A percentile compares a stretch with the other conserved stretches of the same genome.
These are phyloP conservation scores for Lordiphosa andalusiaca DNA, from an alignment of 2,888 invertebrate genomes.

Conservation along the genomic window DNA sequence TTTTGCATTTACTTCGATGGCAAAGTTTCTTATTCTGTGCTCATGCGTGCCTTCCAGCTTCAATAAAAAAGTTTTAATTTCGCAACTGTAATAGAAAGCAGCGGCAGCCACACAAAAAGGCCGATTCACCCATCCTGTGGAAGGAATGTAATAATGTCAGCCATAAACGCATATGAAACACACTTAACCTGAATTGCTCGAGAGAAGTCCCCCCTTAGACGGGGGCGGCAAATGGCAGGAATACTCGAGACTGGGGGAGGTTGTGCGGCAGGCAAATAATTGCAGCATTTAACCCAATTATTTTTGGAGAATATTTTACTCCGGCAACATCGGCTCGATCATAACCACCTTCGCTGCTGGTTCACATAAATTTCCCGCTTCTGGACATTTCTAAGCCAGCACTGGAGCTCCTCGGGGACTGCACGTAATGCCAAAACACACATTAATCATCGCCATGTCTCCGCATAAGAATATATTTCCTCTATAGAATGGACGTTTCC, in stretches of 20 bases:
- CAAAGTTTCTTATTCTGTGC: constrained; percentile 34
- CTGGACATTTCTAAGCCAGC: constrained; percentile 15
- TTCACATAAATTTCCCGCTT: constrained; percentile 8
- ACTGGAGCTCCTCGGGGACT: constrained; percentile 15
- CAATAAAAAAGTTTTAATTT: constrained; percentile 49
- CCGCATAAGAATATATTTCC: constrained; percentile 77
- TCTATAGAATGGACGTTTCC: constrained; percentile 77
- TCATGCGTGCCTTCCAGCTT: constrained; percentile 47
- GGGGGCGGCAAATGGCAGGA: constrained; percentile 38
- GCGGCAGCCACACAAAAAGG: constrained; percentile 7
- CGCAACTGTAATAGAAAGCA: constrained; percentile 35
- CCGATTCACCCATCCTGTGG: constrained; percentile 12
- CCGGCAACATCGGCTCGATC: too few relatives aligned
- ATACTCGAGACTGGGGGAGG: constrained; percentile 47
- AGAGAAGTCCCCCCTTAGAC: constrained; percentile 6
- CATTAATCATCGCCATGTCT: constrained; percentile 75
- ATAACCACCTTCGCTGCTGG: too few relatives aligned
- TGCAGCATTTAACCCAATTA: constrained; percentile 67
- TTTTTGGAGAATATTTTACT: constrained; percentile 17
- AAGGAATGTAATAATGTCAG: constrained; percentile 58
- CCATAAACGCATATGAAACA: constrained; percentile 60
- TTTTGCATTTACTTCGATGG: constrained; percentile 35
- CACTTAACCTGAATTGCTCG: constrained; percentile 62
- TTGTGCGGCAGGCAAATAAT: constrained; percentile 70
- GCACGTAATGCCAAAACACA: constrained; percentile 69